These are phyloP conservation scores for Budorcas taxicolor DNA, from an alignment of 2,113 vertebrate genomes.

Conservation along the genomic window DNA sequence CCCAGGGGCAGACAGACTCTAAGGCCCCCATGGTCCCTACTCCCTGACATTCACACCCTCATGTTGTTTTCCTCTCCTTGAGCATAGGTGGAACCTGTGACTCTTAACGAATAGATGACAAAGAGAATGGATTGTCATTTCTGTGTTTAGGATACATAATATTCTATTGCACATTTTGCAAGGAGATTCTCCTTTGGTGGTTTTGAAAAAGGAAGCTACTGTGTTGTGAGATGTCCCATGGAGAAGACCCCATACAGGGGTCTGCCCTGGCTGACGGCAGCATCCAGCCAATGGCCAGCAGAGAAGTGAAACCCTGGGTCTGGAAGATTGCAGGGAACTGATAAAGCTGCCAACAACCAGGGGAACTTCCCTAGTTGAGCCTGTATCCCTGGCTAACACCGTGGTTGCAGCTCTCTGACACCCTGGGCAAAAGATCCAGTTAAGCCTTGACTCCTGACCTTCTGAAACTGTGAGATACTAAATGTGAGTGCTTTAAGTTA, in stretches of 20 bases:
- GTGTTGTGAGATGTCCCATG: background rate
- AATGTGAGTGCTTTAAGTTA: background rate
- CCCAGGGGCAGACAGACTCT: background rate
- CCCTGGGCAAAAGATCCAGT: background rate
- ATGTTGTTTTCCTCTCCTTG: background rate
- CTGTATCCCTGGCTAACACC: background rate
- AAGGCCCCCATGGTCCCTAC: background rate
- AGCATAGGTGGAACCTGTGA: background rate
- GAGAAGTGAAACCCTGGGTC: background rate
- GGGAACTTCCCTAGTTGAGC: background rate
- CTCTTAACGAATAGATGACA: background rate
- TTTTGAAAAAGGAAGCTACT: background rate
- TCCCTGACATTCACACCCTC: background rate
- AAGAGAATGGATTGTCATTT: background rate
- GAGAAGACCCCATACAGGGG: background rate
- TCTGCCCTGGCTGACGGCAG: background rate
- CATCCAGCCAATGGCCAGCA: background rate
- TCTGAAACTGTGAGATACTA: background rate
- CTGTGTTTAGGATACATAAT: background rate
- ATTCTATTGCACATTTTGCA: background rate
- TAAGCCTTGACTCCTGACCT: background rate
- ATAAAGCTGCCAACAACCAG: background rate
- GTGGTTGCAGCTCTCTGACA: background rate
- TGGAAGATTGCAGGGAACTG: background rate
- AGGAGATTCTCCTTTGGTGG: background rate